phyloP scores from a whole-genome alignment of 2,113 vertebrate species.

The Panthera leo region DNA sequence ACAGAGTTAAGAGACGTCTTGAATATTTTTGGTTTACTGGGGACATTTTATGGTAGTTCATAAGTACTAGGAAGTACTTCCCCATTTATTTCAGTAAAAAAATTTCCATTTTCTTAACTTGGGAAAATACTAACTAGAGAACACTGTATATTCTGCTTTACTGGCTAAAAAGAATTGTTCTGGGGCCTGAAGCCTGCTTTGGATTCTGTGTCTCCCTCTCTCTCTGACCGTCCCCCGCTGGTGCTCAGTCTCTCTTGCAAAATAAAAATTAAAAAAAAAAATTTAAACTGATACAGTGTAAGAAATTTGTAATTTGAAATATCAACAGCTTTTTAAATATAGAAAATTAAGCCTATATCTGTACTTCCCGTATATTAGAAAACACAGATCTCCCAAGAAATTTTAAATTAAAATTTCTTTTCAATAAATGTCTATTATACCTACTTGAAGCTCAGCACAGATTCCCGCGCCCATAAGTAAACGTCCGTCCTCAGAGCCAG shows the following conservation, averaged over 20 bases:
- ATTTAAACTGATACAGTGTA: neutral
- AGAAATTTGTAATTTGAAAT: neutral
- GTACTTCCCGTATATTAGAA: neutral
- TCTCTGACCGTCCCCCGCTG: too few species aligned
- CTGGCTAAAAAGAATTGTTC: neutral
- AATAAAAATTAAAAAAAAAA: too few species aligned
- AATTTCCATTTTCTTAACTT: neutral
- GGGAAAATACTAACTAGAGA: neutral
- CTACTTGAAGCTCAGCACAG: neutral
- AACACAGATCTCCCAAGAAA: neutral
- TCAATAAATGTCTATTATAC: neutral
- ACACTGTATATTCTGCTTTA: neutral
- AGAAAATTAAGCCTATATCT: neutral
- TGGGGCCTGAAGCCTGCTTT: too few species aligned
- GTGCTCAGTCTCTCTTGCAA: too few species aligned
- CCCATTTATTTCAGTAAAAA: constrained; percentile 13
- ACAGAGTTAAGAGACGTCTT: neutral
- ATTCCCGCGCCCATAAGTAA: neutral
- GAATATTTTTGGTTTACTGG: neutral
- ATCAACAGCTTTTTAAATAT: neutral
- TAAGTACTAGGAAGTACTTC: neutral
- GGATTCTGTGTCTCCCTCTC: too few species aligned
- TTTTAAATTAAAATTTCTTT: constrained; percentile 10
- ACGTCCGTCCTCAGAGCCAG: neutral
- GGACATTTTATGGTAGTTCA: neutral